Conservation (phyloP, 1,140 invertebrate species). For the Holotrichia oblita region DNA sequence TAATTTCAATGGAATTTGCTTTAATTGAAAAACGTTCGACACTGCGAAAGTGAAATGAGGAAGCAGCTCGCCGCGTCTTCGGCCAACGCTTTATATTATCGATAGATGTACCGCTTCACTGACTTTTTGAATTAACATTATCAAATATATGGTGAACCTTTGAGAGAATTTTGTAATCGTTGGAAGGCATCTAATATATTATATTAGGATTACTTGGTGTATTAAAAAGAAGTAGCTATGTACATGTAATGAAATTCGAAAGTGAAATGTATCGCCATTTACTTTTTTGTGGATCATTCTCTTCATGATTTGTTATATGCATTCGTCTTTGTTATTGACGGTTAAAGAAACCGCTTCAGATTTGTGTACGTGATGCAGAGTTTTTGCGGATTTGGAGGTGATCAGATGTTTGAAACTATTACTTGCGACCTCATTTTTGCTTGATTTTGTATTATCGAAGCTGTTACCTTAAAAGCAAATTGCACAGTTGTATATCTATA, state of each 20-base stretch:
- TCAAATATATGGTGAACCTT: neutral
- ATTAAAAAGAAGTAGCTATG: neutral
- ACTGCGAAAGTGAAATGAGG: slow-evolving; percentile 5
- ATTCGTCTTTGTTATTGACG: neutral
- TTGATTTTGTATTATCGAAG: too few species aligned
- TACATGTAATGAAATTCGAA: neutral
- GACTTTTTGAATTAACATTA: neutral
- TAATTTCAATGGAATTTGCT: neutral
- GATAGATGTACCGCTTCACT: neutral
- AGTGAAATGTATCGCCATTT: neutral
- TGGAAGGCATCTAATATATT: neutral
- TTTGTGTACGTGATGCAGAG: neutral
- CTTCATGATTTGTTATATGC: neutral
- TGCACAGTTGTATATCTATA: too few species aligned
- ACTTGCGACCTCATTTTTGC: neutral
- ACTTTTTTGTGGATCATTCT: neutral
- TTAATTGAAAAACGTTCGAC: neutral
- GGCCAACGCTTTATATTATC: neutral
- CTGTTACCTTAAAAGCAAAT: too few species aligned
- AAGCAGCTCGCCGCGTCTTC: neutral
- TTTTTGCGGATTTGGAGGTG: neutral
- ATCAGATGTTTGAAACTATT: neutral
- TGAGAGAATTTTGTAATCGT: neutral
- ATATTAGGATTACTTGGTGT: neutral
- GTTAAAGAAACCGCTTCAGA: neutral